Base-by-base conservation (phyloP, 2,113 vertebrate species). In the Tupaia tana region DNA sequence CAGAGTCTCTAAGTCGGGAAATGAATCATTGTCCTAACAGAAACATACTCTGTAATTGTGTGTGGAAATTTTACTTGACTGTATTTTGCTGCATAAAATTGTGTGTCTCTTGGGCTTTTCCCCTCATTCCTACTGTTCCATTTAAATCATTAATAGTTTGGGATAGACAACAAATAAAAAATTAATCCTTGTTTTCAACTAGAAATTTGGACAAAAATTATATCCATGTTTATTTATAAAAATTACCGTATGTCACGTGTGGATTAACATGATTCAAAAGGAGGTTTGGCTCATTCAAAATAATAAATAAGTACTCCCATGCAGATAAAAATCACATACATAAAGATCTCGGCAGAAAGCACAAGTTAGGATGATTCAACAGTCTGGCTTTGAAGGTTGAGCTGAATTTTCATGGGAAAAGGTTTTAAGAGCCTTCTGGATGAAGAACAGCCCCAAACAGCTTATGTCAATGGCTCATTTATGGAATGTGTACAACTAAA, bases 261-360 rank as follows among this genome's bases (percentile, higher is more conserved):
- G 80, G 15, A 69, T 78, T 52, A 63, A 95, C n/a, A 69, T 63
- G n/a, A 20, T 64, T 89, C 67, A 16, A 96, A 90, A 88, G 86
- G 84, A 83, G 3, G 20, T 84, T 83, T 90, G 58, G 43, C 74
- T 94, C 54, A 52, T 93, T 85, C 73, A 63, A 91, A 93, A 94
- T 84, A 92, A 70, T 43, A 29, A 90, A 31, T 78, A 82, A 90
- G 78, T 88, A 86, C 43, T 52, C 20, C 71, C n/a, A 52, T 63
- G 43, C 11, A 58, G 34, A 75, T 64, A 73, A 89, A 81, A 61
- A 70, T 79, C 24, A 29, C 15, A 20, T 61, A 70, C 4, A 73
- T 93, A 91, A 27, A 80, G 67, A 89, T 93, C 86, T 89, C 91
- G 84, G 61, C 74, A 87, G 97, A 96, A 97, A 97, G 97, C 97